These are phyloP conservation scores for Echinometra lucunter DNA, from an alignment of 53 echinoderm and acorn worm genomes.

Conservation along the genomic window DNA sequence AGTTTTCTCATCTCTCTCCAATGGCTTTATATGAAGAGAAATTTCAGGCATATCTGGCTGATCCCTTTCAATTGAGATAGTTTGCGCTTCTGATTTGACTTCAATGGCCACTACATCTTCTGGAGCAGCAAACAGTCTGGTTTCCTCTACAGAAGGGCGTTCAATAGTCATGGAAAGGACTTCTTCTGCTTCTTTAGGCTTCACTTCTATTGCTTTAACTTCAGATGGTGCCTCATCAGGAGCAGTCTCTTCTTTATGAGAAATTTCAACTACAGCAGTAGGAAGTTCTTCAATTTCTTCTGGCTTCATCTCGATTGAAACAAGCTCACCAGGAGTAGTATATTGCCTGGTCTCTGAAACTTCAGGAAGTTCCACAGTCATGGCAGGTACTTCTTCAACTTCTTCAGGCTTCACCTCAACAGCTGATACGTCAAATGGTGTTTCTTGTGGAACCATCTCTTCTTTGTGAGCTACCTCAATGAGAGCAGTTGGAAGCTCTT, in stretches of 20 bases:
- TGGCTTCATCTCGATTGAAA: constrained; percentile 17
- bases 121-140: background rate
- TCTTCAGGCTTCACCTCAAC: constrained; percentile 58
- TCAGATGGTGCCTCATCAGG: background rate
- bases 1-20: constrained; percentile 37
- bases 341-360: background rate
- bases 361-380: constrained; percentile 34
- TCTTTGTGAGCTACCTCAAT: constrained; percentile 37
- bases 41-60: constrained; percentile 32
- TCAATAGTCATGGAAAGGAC: constrained; percentile 14
- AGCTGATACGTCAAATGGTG: background rate
- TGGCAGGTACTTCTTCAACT: constrained; percentile 33
- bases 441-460: background rate
- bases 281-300: constrained; percentile 27
- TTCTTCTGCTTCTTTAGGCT: constrained; percentile 38
- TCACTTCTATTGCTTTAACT: background rate
- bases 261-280: constrained; percentile 31
- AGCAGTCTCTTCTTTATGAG: constrained; percentile 8
- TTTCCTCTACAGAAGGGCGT: background rate
- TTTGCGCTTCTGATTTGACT: constrained; percentile 1
- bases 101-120: constrained; percentile 2
- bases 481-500: constrained; percentile 13
- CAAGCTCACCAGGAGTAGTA: constrained; percentile 7
- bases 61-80: constrained; percentile 16
- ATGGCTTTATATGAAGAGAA: constrained; percentile 15